A percentile compares a stretch with the other conserved stretches of the same genome.
These are phyloP conservation scores for Drosophila yakuba DNA, from an alignment of 1,140 invertebrate genomes.

Conservation along the genomic window DNA sequence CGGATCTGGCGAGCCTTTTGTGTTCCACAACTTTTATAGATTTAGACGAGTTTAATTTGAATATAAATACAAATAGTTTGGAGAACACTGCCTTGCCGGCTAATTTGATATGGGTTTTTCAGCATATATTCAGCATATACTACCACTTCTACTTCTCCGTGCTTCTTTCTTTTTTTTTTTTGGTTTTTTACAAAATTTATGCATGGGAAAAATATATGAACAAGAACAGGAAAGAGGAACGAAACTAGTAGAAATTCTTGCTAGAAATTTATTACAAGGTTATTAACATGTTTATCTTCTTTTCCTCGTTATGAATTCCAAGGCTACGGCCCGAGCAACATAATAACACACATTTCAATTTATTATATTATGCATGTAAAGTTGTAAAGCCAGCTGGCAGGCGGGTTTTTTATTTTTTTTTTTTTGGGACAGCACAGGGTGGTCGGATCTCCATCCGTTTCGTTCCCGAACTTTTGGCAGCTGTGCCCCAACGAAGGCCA, in stretches of 20 bases:
- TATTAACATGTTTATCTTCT: conserved; percentile 80
- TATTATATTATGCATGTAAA: conserved; percentile 64
- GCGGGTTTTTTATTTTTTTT: conserved; percentile 10
- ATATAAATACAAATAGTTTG: conserved; percentile 80
- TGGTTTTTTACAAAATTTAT: conserved; percentile 54
- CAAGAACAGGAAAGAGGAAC: conserved; percentile 19
- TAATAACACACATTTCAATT: conserved; percentile 81
- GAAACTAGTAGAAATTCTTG: conserved; percentile 74
- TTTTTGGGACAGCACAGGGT: background rate
- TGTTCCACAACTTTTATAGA: conserved; percentile 78
- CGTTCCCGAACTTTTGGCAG: conserved; percentile 37
- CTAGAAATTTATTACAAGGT: conserved; percentile 80
- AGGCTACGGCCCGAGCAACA: conserved; percentile 60
- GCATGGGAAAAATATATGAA: conserved; percentile 47
- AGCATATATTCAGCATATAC: conserved; percentile 9
- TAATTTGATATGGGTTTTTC: conserved; percentile 66
- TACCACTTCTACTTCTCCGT: background rate
- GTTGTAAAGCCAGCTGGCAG: conserved; percentile 67
- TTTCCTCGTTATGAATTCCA: conserved; percentile 75
- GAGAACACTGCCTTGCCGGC: conserved; percentile 68
- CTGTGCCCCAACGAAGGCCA: conserved; percentile 58
- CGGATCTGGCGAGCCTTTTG: conserved; percentile 75
- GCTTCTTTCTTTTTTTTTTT: background rate
- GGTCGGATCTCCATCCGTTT: conserved; percentile 11
- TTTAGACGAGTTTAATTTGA: conserved; percentile 82